Conservation (phyloP, 2,888 invertebrate genomes). For the Xylota segnis region DNA sequence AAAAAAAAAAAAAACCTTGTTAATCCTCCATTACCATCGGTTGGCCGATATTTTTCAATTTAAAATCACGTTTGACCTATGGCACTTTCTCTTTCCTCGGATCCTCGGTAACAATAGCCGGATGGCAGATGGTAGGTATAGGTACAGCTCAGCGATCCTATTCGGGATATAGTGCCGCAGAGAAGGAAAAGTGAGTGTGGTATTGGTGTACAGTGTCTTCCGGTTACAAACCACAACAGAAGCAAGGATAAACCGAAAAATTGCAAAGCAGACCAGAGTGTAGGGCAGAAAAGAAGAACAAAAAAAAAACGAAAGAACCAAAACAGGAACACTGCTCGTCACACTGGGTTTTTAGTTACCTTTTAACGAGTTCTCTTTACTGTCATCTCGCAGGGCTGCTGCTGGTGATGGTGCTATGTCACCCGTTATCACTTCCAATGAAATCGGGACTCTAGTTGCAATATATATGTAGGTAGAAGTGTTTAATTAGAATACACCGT, state of each 20-base stretch:
- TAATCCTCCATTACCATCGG: constrained; percentile 73
- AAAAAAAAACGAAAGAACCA: constrained; percentile 18
- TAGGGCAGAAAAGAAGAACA: constrained; percentile 14
- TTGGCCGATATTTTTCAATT: constrained; percentile 77
- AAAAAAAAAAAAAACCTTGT: constrained; percentile 47
- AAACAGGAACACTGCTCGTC: constrained; percentile 53
- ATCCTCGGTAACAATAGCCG: constrained; percentile 59
- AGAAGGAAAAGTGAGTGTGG: constrained; percentile 56
- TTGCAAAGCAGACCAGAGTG: constrained; percentile 36
- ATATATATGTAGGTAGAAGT: constrained; percentile 60
- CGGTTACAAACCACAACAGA: constrained; percentile 75
- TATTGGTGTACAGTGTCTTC: constrained; percentile 61
- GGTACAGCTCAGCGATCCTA: constrained; percentile 18
- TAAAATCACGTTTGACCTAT: constrained; percentile 76
- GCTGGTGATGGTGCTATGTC: constrained; percentile 16
- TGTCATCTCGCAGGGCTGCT: constrained; percentile 52
- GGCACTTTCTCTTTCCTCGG: constrained; percentile 72
- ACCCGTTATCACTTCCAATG: constrained; percentile 57
- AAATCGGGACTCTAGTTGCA: constrained; percentile 67
- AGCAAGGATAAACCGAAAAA: constrained; percentile 70
- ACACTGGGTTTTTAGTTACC: constrained; percentile 74
- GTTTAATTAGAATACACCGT: constrained; percentile 74
- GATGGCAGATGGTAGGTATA: constrained; percentile 13
- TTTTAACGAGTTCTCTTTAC: constrained; percentile 75
- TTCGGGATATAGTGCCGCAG: constrained; percentile 54